A percentile compares a stretch with the other conserved stretches of the same genome.
phyloP scores from a whole-genome alignment of 2,888 invertebrate species.

The Drosophila nigricruria region DNA sequence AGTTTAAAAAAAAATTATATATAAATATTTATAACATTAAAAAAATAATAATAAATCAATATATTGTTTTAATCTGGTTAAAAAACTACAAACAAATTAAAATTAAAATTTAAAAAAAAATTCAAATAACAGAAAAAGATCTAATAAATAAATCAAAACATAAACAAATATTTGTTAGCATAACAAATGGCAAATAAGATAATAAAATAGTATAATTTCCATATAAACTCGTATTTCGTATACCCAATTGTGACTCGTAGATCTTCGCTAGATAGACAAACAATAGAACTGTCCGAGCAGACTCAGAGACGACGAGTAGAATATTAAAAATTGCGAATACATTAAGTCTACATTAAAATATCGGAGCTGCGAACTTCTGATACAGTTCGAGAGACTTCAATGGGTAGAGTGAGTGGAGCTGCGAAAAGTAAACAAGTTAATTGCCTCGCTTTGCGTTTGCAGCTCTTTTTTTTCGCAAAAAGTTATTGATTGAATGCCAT shows the following conservation, averaged over 20 bases:
- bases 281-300: constrained; percentile 4
- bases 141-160: neutral
- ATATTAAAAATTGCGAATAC: constrained; percentile 1
- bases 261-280: neutral
- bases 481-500: constrained; percentile 34
- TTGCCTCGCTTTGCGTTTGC: constrained; percentile 6
- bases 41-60: neutral
- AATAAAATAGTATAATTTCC: neutral
- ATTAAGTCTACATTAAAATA: neutral
- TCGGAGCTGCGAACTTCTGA: neutral
- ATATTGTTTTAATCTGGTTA: neutral
- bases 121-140: neutral
- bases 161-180: neutral
- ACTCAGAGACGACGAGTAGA: constrained; percentile 1
- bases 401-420: neutral
- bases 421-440: constrained; percentile 23
- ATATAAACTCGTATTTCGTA: neutral
- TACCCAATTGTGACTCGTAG: neutral
- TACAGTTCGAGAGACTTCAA: neutral
- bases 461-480: constrained; percentile 1
- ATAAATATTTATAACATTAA: neutral
- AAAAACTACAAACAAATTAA: neutral
- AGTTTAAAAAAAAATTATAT: neutral
- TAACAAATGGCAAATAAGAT: neutral
- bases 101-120: neutral